These are phyloP conservation scores for Heliothis virescens DNA, from an alignment of 1,140 invertebrate species.

Conservation along the genomic window DNA sequence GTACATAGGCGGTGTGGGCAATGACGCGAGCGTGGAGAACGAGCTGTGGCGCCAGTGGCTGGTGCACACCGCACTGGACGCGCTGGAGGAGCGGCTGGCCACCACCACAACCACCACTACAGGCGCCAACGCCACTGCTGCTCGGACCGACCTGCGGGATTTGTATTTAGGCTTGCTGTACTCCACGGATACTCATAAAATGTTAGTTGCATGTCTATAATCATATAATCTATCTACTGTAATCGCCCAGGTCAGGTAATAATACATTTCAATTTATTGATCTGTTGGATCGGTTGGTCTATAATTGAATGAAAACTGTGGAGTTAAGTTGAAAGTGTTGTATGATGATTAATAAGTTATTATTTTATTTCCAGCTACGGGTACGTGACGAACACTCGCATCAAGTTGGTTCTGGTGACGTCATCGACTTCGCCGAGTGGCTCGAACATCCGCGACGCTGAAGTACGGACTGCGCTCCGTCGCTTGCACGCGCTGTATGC, in stretches of 20 bases:
- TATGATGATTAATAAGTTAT: neutral
- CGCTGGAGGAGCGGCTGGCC: slow-evolving; percentile 96
- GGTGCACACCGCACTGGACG: slow-evolving; percentile 97
- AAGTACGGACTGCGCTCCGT: slow-evolving; percentile 96
- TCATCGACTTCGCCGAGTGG: slow-evolving; percentile 97
- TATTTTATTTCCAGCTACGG: slow-evolving; percentile 92
- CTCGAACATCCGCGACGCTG: slow-evolving; percentile 95
- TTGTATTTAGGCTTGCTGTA: slow-evolving; percentile 96
- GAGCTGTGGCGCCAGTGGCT: slow-evolving; percentile 94
- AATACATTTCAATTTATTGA: too few species aligned
- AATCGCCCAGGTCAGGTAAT: too few species aligned
- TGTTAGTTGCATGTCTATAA: slow-evolving; percentile 91
- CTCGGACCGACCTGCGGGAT: slow-evolving; percentile 91
- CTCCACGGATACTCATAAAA: slow-evolving; percentile 98
- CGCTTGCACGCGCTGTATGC: slow-evolving; percentile 96
- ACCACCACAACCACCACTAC: slow-evolving; percentile 87
- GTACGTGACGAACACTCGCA: slow-evolving; percentile 98
- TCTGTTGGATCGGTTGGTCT: too few species aligned
- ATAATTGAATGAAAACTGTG: too few species aligned
- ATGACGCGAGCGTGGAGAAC: slow-evolving; percentile 91
- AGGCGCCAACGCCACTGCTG: slow-evolving; percentile 66
- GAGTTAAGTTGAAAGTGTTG: too few species aligned
- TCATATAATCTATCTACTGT: too few species aligned
- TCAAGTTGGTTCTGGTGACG: slow-evolving; percentile 98
- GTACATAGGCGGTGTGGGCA: slow-evolving; percentile 94